These are phyloP conservation scores for Cephus nigrinus DNA, from an alignment of 2,888 invertebrate genomes.

Conservation along the genomic window DNA sequence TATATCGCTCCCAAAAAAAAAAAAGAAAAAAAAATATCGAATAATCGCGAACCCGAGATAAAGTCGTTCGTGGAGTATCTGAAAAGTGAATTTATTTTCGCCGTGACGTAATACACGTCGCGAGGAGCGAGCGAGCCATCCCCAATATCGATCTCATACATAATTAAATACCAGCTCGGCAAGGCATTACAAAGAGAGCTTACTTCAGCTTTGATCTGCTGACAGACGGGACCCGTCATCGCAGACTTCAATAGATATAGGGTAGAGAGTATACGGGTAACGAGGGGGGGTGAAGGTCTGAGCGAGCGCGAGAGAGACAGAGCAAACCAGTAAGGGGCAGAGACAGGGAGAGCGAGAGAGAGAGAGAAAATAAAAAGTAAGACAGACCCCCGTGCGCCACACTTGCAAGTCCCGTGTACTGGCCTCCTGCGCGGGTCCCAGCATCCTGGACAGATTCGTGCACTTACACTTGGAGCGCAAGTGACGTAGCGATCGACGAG, in stretches of 20 bases:
- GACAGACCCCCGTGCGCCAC: background rate
- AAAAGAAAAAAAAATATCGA: no score
- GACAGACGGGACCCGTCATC: constrained; percentile 65
- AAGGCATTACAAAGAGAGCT: constrained; percentile 65
- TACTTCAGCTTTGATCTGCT: constrained; percentile 65
- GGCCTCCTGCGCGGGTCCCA: background rate
- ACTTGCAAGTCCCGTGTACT: background rate
- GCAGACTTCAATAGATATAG: constrained; percentile 59
- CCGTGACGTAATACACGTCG: constrained; percentile 7
- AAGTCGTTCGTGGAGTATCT: background rate
- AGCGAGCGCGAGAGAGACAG: background rate
- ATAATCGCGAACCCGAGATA: background rate
- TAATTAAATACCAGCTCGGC: constrained; percentile 65
- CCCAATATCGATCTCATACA: constrained; percentile 65
- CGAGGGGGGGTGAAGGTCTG: background rate
- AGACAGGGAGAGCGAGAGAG: background rate
- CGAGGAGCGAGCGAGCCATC: constrained; percentile 31
- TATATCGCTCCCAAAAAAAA: no score
- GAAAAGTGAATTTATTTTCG: constrained; percentile 12
- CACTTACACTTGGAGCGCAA: background rate
- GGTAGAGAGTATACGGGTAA: background rate
- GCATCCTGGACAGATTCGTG: background rate
- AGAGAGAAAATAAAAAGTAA: constrained; percentile 7
- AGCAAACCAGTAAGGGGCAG: background rate
- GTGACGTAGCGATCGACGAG: background rate